Conservation (phyloP, 23 tunicate genomes). For the Ciona savignyi region DNA sequence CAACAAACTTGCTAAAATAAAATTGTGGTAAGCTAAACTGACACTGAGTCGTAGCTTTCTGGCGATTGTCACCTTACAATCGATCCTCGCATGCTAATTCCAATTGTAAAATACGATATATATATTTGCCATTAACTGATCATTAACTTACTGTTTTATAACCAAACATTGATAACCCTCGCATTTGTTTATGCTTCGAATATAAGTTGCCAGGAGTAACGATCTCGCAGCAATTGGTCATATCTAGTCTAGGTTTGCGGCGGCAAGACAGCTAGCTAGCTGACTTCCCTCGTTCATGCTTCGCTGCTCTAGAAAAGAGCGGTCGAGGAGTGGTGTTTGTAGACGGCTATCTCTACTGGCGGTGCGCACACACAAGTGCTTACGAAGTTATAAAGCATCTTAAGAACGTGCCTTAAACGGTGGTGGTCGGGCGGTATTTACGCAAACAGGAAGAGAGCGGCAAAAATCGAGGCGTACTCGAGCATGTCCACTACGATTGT, state of each 20-base stretch:
- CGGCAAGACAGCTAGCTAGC: too few relatives aligned
- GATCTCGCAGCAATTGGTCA: background rate
- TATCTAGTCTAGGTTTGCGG: background rate
- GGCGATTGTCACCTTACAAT: too few relatives aligned
- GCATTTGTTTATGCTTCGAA: too few relatives aligned
- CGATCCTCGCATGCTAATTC: too few relatives aligned
- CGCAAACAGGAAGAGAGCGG: background rate
- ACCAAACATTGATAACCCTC: too few relatives aligned
- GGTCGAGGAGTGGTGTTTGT: background rate
- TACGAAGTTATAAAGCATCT: conserved; percentile 1
- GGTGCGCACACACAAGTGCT: conserved; percentile 6
- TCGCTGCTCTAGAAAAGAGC: conserved; percentile 5
- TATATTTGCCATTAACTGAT: too few relatives aligned
- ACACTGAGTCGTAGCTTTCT: too few relatives aligned
- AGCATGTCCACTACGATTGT: background rate
- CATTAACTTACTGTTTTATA: too few relatives aligned
- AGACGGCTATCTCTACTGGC: conserved; percentile 8
- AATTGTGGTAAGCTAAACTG: too few relatives aligned
- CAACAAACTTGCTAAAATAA: too few relatives aligned
- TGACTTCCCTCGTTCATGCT: background rate
- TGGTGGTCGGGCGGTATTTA: background rate
- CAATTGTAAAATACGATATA: too few relatives aligned
- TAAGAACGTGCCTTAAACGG: background rate
- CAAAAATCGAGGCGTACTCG: background rate
- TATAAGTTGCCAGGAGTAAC: background rate